Percentiles rank a stretch among this genome's conserved stretches.
Evolutionary conservation across 2,113 vertebrate species (phyloP).

Genomic region (Cervus canadensis): DNA sequence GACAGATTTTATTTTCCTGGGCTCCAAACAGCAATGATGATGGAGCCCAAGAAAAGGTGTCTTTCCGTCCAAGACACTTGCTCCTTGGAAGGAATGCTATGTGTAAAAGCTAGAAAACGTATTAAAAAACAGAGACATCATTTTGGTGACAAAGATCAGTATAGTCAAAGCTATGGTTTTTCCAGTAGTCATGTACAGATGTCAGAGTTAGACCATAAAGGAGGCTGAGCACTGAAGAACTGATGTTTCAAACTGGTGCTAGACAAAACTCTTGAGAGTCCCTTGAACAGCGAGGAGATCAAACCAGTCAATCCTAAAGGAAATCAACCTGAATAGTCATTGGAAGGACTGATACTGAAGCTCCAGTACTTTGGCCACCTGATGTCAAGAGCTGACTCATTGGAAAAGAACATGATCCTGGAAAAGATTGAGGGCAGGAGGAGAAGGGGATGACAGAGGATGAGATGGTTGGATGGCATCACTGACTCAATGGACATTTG

Average conservation of each 20-base stretch:
- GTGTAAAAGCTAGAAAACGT: neutral
- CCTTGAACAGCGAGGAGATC: neutral
- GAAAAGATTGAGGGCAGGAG: neutral
- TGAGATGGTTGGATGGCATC: neutral
- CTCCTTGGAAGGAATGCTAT: neutral
- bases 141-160: neutral
- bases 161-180: neutral
- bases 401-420: neutral
- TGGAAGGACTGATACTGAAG: neutral
- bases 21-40: neutral
- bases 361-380: neutral
- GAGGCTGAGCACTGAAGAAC: neutral
- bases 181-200: neutral
- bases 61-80: neutral
- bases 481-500: neutral
- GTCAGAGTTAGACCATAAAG: neutral
- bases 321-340: neutral
- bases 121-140: neutral
- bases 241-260: neutral
- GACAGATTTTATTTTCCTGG: neutral
- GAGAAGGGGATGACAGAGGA: neutral
- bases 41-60: neutral
- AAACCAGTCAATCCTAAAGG: neutral
- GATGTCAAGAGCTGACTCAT: neutral
- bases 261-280: neutral